Evolutionary conservation across 2,797 vertebrate genomes (phyloP).

Genomic region (Lates japonicus): DNA sequence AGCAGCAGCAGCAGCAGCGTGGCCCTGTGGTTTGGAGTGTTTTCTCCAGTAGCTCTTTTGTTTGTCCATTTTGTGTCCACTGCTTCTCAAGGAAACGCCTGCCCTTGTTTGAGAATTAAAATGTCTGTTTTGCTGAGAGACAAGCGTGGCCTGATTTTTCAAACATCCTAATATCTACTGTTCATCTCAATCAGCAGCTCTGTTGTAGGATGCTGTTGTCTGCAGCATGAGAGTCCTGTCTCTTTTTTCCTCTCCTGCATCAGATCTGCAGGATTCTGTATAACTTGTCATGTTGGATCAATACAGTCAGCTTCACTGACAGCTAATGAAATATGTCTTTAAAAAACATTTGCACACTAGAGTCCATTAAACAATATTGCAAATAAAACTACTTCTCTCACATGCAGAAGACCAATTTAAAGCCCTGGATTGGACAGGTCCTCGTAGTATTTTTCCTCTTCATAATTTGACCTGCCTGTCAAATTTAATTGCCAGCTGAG

Average conservation of each 20-base stretch:
- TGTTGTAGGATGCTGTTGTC: background rate
- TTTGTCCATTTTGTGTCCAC: background rate
- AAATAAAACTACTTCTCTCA: conserved; percentile 21
- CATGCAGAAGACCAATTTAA: conserved; percentile 33
- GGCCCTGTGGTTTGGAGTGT: conserved; percentile 8
- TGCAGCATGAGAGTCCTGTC: background rate
- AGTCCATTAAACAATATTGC: conserved; percentile 8
- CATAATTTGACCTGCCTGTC: conserved; percentile 44
- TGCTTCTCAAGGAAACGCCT: background rate
- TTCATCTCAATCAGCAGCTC: background rate
- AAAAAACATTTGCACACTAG: background rate
- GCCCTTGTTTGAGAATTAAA: background rate
- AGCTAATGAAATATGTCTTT: conserved; percentile 22
- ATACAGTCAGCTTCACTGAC: conserved; percentile 21
- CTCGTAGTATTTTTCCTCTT: background rate
- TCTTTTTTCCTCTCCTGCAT: background rate
- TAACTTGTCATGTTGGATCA: conserved; percentile 32
- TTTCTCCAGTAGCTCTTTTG: conserved; percentile 25
- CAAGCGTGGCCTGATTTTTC: background rate
- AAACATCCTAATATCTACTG: background rate
- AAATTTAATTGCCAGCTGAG: conserved; percentile 55
- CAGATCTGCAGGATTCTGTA: conserved; percentile 2
- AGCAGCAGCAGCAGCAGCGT: conserved; percentile 14
- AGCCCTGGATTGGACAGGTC: background rate
- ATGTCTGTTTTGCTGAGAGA: background rate